Conservation (phyloP, 2,888 invertebrate species). For the Diaphora mendica region DNA sequence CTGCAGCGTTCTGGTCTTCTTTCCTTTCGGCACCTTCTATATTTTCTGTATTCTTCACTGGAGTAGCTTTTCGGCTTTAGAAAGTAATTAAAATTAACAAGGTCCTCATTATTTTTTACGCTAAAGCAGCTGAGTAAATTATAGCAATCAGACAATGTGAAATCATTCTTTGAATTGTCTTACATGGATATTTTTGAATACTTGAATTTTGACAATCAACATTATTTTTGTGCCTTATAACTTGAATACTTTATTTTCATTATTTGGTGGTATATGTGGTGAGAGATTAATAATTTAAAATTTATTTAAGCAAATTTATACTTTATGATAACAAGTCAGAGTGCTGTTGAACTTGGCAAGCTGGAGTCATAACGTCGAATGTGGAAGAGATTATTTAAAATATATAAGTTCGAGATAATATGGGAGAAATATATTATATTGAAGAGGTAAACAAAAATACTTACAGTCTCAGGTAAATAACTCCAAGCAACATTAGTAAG, state of each 20-base stretch:
- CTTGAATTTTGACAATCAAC: not conserved
- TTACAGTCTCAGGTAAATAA: constrained; percentile 94
- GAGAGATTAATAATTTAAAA: too few relatives aligned
- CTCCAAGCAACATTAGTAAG: constrained; percentile 91
- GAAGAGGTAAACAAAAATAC: constrained; percentile 68
- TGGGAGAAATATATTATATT: not conserved
- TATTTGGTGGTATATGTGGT: too few relatives aligned
- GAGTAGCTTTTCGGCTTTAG: constrained; percentile 92
- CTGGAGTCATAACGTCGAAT: too few relatives aligned
- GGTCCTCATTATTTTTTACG: not conserved
- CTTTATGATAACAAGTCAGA: too few relatives aligned
- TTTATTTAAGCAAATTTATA: too few relatives aligned
- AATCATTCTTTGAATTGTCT: not conserved
- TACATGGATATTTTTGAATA: not conserved
- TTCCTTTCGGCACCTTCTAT: constrained; percentile 94
- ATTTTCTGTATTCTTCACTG: constrained; percentile 95
- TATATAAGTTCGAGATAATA: not conserved
- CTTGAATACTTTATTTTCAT: too few relatives aligned
- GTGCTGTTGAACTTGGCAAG: too few relatives aligned
- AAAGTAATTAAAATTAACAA: not conserved
- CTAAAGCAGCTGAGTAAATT: not conserved
- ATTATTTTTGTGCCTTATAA: too few relatives aligned
- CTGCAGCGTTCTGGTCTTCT: constrained; percentile 94
- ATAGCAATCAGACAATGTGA: not conserved
- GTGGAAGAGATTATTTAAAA: not conserved